These are phyloP conservation scores for Xiphydria camelus DNA, from an alignment of 2,888 invertebrate species.

Conservation along the genomic window DNA sequence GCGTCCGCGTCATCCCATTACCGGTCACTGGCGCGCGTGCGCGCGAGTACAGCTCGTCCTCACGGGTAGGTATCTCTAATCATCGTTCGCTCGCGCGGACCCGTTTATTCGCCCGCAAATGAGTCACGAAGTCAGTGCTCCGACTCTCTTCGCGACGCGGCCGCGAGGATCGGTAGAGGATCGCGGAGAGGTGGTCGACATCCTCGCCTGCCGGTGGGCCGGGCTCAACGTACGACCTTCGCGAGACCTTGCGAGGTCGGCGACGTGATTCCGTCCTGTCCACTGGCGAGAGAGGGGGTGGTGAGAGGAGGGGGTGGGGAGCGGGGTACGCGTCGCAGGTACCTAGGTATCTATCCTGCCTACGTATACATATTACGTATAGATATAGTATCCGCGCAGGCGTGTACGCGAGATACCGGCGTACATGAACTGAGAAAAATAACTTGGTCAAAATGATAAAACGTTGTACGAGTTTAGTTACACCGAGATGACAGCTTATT, in stretches of 20 bases:
- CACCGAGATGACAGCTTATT: too few relatives aligned
- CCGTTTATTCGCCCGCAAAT: slow-evolving; percentile 45
- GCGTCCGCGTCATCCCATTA: too few relatives aligned
- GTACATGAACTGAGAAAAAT: not conserved
- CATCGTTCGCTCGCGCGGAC: too few relatives aligned
- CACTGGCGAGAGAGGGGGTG: slow-evolving; percentile 12
- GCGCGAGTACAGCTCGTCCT: too few relatives aligned
- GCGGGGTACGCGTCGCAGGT: too few relatives aligned
- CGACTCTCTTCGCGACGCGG: slow-evolving; percentile 12
- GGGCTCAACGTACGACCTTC: slow-evolving; percentile 57
- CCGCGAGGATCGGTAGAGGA: not conserved
- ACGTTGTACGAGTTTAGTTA: too few relatives aligned
- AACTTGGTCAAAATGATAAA: too few relatives aligned
- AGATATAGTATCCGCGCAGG: not conserved
- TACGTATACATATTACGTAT: too few relatives aligned
- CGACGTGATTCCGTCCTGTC: slow-evolving; percentile 50
- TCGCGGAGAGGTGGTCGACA: slow-evolving; percentile 15
- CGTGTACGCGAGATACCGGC: not conserved
- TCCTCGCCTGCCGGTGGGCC: slow-evolving; percentile 38
- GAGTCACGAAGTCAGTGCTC: slow-evolving; percentile 46
- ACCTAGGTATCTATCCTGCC: too few relatives aligned
- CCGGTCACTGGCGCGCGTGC: too few relatives aligned
- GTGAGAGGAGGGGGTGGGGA: slow-evolving; percentile 7
- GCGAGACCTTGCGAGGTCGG: slow-evolving; percentile 56
- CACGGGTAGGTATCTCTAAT: not conserved